phyloP scores from a whole-genome alignment of 2,888 invertebrate genomes.

The Fragum sueziense region DNA sequence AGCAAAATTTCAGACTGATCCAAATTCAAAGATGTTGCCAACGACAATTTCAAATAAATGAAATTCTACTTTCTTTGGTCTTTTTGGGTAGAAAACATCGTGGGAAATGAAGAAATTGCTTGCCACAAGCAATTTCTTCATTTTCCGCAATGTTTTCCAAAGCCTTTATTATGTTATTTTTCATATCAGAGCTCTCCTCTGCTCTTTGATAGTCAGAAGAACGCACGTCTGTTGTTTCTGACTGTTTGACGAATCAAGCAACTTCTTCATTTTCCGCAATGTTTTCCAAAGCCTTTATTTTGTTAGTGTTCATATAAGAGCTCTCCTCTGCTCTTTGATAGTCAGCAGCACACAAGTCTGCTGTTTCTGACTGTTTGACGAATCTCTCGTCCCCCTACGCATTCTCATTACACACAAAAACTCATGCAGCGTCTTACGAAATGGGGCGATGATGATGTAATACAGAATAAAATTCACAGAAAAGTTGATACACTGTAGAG shows the following conservation, averaged over 20 bases:
- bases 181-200: constrained; percentile 46
- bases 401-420: constrained; percentile 63
- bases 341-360: constrained; percentile 65
- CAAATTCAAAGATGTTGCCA: no score
- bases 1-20: no score
- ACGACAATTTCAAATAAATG: no score
- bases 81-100: neutral
- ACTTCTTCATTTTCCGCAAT: neutral
- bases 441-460: constrained; percentile 90
- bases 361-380: constrained; percentile 65
- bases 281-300: neutral
- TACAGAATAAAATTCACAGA: constrained; percentile 91
- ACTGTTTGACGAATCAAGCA: constrained; percentile 60
- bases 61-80: no score
- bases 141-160: neutral
- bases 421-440: constrained; percentile 85
- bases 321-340: constrained; percentile 58
- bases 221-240: constrained; percentile 68
- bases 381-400: constrained; percentile 53
- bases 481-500: constrained; percentile 89
- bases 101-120: constrained; percentile 5
- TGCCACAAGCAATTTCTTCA: neutral
- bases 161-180: neutral
- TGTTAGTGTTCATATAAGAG: constrained; percentile 30
- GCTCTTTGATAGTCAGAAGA: constrained; percentile 62